Evolutionary conservation across 1,140 invertebrate genomes (phyloP).

Genomic region (honey bee (Apis mellifera)): Amel_HAv3.1 CM009932.2:5542501-5543000

Average conservation of each 20-base stretch:
- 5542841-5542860: background rate
- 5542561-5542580: no score
- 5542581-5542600: no score
- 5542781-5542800: no score
- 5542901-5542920: constrained; percentile 11
- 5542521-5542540: no score
- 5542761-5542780: background rate
- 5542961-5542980: constrained; percentile 35
- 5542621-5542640: no score
- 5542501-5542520: no score
- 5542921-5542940: constrained; percentile 23
- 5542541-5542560: no score
- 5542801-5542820: no score
- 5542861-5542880: background rate
- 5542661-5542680: background rate
- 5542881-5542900: constrained; percentile 8
- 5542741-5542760: background rate
- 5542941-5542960: constrained; percentile 27
- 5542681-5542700: background rate
- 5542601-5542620: no score
- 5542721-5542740: background rate
- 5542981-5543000: constrained; percentile 19
- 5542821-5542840: background rate
- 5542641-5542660: no score
- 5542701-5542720: background rate